These are phyloP conservation scores for Stegophylla sp. DNA, from an alignment of 2,888 invertebrate species.

Conservation along the genomic window DNA sequence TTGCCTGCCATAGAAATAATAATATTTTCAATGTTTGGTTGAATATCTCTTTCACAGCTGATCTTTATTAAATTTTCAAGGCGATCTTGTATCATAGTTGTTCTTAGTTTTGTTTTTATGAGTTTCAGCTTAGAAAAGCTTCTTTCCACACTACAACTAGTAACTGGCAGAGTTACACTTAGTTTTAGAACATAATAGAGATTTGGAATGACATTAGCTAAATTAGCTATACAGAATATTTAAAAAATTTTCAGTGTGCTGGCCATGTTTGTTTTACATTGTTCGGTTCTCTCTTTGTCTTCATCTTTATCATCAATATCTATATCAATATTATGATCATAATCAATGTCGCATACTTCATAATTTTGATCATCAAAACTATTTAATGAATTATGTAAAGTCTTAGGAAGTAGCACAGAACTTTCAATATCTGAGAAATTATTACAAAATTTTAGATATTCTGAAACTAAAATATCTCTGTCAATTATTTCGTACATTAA, in stretches of 20 bases:
- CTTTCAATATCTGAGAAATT: not conserved
- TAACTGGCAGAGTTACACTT: not conserved
- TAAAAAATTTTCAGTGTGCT: no score
- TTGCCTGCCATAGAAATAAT: no score
- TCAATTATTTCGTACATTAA: not conserved
- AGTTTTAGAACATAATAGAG: not conserved
- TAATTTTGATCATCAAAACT: not conserved
- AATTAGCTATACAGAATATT: no score
- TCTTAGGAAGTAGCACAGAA: not conserved
- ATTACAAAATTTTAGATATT: conserved; percentile 10
- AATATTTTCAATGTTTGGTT: no score
- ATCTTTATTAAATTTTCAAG: not conserved
- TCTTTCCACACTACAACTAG: not conserved
- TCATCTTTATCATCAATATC: not conserved
- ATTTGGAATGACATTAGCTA: no score
- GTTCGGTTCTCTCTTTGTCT: not conserved
- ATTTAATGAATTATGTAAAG: not conserved
- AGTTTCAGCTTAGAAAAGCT: not conserved
- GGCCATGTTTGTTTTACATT: not conserved
- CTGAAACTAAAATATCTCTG: not conserved
- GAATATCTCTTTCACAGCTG: not conserved
- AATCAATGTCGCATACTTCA: not conserved
- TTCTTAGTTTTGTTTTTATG: not conserved
- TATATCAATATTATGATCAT: not conserved
- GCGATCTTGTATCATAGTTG: not conserved